Conservation (phyloP, 2,797 vertebrate genomes). For the Gobio occitaniae region DNA sequence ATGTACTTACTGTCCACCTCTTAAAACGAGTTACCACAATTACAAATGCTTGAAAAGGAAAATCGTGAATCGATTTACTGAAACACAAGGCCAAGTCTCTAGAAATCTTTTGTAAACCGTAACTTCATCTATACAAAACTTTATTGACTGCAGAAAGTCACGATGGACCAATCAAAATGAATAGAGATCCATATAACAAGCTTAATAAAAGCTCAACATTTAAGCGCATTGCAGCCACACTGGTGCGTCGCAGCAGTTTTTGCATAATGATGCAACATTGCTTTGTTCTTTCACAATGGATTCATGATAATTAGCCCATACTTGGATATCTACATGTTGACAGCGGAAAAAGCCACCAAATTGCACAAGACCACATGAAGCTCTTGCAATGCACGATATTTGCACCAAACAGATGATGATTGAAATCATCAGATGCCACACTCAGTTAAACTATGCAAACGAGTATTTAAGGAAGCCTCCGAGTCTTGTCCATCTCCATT, state of each 20-base stretch:
- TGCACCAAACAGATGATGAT: constrained; percentile 54
- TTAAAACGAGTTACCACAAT: background rate
- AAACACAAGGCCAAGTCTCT: background rate
- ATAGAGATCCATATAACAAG: background rate
- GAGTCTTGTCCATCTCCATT: constrained; percentile 67
- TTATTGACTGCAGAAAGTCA: background rate
- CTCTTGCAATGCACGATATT: constrained; percentile 15
- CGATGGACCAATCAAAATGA: background rate
- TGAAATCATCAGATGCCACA: constrained; percentile 62
- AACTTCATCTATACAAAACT: background rate
- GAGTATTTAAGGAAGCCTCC: constrained; percentile 62
- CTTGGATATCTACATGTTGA: background rate
- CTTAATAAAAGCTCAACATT: background rate
- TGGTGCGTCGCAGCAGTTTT: background rate
- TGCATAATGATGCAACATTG: background rate
- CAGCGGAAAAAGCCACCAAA: constrained; percentile 17
- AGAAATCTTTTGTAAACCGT: background rate
- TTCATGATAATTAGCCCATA: background rate
- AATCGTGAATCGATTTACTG: background rate
- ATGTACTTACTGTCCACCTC: too few species aligned
- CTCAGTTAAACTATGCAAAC: constrained; percentile 70
- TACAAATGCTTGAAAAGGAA: background rate
- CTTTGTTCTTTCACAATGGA: background rate
- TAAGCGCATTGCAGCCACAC: background rate
- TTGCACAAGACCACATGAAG: constrained; percentile 12